Conservation (phyloP, 2,113 vertebrate species). For the Spheniscus mendiculus region DNA sequence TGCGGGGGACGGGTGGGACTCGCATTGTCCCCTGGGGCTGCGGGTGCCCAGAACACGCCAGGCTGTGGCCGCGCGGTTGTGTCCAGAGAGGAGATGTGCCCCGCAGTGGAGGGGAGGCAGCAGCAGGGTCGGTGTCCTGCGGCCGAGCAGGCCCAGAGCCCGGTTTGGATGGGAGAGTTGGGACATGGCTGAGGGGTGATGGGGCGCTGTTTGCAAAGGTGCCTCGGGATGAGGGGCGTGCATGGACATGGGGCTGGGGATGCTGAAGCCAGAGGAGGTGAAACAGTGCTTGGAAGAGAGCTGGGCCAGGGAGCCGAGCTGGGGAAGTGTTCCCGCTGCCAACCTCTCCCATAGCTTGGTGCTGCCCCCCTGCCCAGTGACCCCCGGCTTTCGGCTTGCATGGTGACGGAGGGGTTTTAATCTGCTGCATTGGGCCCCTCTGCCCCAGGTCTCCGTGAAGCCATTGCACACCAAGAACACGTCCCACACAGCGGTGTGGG, state of each 20-base stretch:
- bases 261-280: neutral
- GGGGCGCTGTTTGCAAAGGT: accelerated
- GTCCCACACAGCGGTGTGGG: neutral
- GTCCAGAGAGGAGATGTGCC: neutral
- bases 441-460: neutral
- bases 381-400: neutral
- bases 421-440: neutral
- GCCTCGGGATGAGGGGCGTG: accelerated
- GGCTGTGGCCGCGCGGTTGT: accelerated
- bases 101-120: accelerated
- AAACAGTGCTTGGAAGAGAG: neutral
- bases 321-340: neutral
- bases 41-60: accelerated
- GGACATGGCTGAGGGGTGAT: accelerated
- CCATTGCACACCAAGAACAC: accelerated
- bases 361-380: neutral
- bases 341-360: neutral
- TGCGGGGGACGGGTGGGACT: accelerated
- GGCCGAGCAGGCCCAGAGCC: accelerated
- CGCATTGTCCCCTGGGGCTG: accelerated
- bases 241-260: accelerated
- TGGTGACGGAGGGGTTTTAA: neutral
- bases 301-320: neutral
- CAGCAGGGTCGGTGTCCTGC: accelerated
- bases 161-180: accelerated